phyloP scores from a whole-genome alignment of 1,140 invertebrate species.

The Rhopalosiphum padi region DNA sequence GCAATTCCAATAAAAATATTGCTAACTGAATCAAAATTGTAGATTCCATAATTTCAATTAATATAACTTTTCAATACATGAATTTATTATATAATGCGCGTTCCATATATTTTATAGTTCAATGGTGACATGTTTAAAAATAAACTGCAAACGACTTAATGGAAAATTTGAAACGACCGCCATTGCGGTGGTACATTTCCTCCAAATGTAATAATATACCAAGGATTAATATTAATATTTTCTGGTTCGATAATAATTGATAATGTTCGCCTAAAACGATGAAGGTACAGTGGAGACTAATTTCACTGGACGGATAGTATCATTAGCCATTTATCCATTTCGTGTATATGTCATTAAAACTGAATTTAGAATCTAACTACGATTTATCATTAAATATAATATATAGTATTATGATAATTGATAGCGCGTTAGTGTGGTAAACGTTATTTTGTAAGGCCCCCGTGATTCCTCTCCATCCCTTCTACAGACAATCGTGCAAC shows the following conservation, averaged over 20 bases:
- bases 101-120: too few species aligned
- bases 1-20: too few species aligned
- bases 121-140: too few species aligned
- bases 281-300: not conserved
- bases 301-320: not conserved
- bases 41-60: too few species aligned
- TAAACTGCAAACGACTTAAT: not conserved
- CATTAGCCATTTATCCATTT: not conserved
- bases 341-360: not conserved
- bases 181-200: too few species aligned
- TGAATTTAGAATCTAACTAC: not conserved
- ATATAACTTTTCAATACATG: too few species aligned
- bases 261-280: not conserved
- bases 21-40: too few species aligned
- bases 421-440: not conserved
- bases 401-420: not conserved
- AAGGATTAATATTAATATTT: not conserved
- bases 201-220: not conserved
- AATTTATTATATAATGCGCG: too few species aligned
- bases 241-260: not conserved
- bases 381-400: not conserved
- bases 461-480: not conserved
- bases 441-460: not conserved
- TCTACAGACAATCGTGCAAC: not conserved
- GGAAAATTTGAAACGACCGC: not conserved